Evolutionary conservation across 2,888 invertebrate genomes (phyloP), one percentile per base, ranked within the genome.

Genomic region (Micoletzkya japonica): DNA sequence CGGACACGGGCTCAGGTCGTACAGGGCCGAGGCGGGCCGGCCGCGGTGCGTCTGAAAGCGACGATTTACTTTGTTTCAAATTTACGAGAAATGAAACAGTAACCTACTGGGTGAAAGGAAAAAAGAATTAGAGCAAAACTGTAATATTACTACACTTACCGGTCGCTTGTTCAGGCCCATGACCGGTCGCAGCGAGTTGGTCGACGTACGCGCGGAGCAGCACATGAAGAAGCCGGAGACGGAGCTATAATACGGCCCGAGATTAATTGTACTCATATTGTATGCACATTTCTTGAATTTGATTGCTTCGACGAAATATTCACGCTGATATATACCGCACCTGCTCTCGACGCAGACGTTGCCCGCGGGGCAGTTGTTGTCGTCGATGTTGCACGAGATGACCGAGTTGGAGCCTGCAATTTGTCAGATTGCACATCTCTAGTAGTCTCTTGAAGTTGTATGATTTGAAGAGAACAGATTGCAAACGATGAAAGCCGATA

Each of bases 211-310:
- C 7, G 44, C 57, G 6, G 81, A 79, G 66, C 84, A 84, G 71
- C 84, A 84, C 82, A 84, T 81, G 69, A 81, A 79, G 79, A 85
- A 85, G n/a, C 82, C 82, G 7, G 76, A 71, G 7, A 81, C 81
- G n/a, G 84, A 80, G 59, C 79, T 76, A 58, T 58, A 80, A 70
- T 56, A 14, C 24, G n/a, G 20, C 20, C 4, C 34, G 0, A 34
- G 56, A 30, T 34, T 34, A 4, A 56, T 10, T 34, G 32, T 26
- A 56, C 26, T 44, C 44, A 14, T n/a, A n/a, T n/a, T n/a, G n/a
- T n/a, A n/a, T n/a, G n/a, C n/a, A n/a, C n/a, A n/a, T n/a, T n/a
- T n/a, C n/a, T n/a, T n/a, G n/a, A n/a, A n/a, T n/a, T n/a, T n/a
- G n/a, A n/a, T n/a, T n/a, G n/a, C n/a, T n/a, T n/a, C n/a, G n/a